phyloP scores from a whole-genome alignment of 1,140 invertebrate species.

The Spodoptera litura region DNA sequence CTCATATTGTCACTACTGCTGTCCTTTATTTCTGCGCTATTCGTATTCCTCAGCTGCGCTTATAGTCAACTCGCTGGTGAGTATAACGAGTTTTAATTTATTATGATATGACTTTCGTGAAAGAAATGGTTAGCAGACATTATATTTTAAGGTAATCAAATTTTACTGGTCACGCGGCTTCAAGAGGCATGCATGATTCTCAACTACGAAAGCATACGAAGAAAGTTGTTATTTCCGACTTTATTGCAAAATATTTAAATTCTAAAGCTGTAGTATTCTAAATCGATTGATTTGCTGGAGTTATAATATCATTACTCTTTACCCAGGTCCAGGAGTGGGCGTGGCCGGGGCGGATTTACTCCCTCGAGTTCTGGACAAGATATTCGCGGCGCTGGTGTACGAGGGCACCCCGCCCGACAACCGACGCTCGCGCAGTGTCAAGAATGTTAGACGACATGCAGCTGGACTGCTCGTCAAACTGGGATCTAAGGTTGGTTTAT shows the following conservation, averaged over 20 bases:
- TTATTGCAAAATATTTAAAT: too few relatives aligned
- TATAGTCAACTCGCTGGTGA: constrained; percentile 90
- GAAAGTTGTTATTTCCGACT: too few relatives aligned
- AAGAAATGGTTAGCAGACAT: too few relatives aligned
- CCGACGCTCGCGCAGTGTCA: constrained; percentile 90
- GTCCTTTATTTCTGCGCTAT: constrained; percentile 95
- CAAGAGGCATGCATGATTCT: too few relatives aligned
- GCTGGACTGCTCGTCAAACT: constrained; percentile 96
- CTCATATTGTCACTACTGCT: constrained; percentile 92
- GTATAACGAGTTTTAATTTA: constrained; percentile 15
- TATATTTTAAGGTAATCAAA: too few relatives aligned
- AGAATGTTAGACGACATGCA: constrained; percentile 95
- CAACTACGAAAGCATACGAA: too few relatives aligned
- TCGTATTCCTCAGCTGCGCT: constrained; percentile 95
- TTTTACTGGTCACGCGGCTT: too few relatives aligned
- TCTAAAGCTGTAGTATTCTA: too few relatives aligned
- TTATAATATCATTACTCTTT: background rate
- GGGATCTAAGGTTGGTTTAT: constrained; percentile 88
- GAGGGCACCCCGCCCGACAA: constrained; percentile 87
- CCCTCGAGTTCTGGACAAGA: constrained; percentile 93
- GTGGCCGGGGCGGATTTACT: constrained; percentile 90
- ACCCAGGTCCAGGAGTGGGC: constrained; percentile 87
- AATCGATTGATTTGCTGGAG: too few relatives aligned
- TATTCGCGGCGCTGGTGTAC: constrained; percentile 93
- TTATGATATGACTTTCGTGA: background rate